Evolutionary conservation across 2,113 vertebrate species (phyloP).

Genomic region (Microcebus murinus): DNA sequence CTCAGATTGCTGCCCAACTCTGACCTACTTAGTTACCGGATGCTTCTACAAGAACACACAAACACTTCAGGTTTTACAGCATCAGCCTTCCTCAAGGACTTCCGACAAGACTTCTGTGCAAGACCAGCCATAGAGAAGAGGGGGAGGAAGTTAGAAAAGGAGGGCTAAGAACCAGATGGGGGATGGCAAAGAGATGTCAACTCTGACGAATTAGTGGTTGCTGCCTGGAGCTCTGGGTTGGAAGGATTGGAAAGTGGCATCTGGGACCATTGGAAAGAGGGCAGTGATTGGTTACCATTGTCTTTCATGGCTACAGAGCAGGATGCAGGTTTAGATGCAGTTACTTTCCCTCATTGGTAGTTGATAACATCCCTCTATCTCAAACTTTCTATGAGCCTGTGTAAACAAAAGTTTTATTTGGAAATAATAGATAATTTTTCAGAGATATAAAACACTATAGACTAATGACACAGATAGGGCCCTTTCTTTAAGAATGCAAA

Average conservation of each 20-base stretch:
- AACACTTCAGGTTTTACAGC: background rate
- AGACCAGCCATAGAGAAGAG: background rate
- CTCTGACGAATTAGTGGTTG: background rate
- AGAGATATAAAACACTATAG: background rate
- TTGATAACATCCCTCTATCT: background rate
- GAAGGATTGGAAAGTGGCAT: background rate
- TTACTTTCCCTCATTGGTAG: background rate
- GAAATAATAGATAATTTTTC: background rate
- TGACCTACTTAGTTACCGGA: background rate
- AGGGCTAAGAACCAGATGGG: background rate
- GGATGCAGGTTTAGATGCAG: background rate
- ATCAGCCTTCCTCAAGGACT: background rate
- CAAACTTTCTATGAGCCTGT: background rate
- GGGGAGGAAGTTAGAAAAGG: background rate
- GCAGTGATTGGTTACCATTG: background rate
- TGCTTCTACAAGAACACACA: background rate
- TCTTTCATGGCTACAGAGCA: background rate
- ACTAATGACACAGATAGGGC: background rate
- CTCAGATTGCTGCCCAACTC: background rate
- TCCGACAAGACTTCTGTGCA: background rate
- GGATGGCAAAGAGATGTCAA: background rate
- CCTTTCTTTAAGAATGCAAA: background rate
- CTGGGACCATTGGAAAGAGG: background rate
- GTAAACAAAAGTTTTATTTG: background rate
- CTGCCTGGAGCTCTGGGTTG: background rate